Evolutionary conservation across 2,113 vertebrate species (phyloP).

Genomic region (Hypomesus transpacificus): DNA sequence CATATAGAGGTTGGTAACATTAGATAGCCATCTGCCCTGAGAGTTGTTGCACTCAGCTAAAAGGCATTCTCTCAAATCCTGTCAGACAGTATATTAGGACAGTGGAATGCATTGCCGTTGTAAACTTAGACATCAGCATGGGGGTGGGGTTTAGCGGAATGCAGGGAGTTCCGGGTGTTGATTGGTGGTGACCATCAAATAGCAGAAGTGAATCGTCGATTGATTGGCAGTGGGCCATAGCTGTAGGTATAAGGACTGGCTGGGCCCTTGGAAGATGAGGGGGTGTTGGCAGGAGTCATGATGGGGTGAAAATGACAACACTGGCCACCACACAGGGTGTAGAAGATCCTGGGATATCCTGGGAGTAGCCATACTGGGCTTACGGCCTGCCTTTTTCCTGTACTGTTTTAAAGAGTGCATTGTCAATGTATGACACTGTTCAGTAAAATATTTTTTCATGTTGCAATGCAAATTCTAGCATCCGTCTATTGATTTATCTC

Average conservation of each 20-base stretch:
- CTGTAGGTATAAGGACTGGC: neutral
- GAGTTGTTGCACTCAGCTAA: too few species aligned
- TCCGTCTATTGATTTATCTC: too few species aligned
- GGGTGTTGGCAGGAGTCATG: neutral
- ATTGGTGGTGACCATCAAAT: conserved; percentile 6
- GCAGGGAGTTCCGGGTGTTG: neutral
- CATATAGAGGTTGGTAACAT: too few species aligned
- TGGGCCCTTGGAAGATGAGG: neutral
- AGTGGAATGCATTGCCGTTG: conserved; percentile 28
- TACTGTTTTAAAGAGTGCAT: too few species aligned
- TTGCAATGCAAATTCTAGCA: too few species aligned
- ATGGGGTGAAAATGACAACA: conserved; percentile 9
- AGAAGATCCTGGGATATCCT: conserved; percentile 6
- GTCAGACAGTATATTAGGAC: conserved; percentile 26
- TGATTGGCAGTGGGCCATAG: conserved; percentile 14
- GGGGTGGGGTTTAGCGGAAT: neutral
- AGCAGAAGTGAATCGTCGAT: neutral
- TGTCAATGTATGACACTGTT: too few species aligned
- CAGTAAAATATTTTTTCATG: too few species aligned
- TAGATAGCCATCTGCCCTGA: too few species aligned
- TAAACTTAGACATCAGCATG: neutral
- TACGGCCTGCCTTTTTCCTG: neutral
- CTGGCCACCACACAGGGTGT: conserved; percentile 8
- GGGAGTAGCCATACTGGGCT: conserved; percentile 1
- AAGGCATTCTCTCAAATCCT: conserved; percentile 25